These are phyloP conservation scores for Podarcis cretensis DNA, from an alignment of 2,113 vertebrate species.

Conservation along the genomic window DNA sequence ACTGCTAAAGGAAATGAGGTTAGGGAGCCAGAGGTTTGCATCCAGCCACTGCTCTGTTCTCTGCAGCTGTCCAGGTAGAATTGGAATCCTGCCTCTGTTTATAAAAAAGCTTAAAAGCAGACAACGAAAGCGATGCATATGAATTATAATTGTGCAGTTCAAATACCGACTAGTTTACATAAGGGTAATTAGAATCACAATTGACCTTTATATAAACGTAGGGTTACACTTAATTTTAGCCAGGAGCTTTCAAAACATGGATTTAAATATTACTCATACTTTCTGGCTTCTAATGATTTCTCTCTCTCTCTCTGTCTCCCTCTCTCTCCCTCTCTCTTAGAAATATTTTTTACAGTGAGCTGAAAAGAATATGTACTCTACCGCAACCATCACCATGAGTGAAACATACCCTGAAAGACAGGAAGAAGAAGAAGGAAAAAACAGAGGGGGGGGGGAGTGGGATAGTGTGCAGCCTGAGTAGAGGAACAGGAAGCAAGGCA, in stretches of 20 bases:
- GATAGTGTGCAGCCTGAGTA: neutral
- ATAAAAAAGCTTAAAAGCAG: constrained; percentile 28
- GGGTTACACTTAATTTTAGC: constrained; percentile 63
- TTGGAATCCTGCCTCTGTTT: constrained; percentile 42
- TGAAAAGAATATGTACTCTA: constrained; percentile 15
- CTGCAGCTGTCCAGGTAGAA: constrained; percentile 32
- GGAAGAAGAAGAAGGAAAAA: neutral
- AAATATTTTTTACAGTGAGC: constrained; percentile 9
- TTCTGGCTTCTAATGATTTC: constrained; percentile 30
- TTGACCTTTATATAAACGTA: constrained; percentile 59
- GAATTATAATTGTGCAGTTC: constrained; percentile 55
- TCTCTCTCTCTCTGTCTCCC: neutral
- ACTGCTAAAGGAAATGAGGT: constrained; percentile 6
- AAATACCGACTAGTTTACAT: constrained; percentile 62
- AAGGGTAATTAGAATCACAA: constrained; percentile 70
- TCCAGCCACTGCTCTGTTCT: neutral
- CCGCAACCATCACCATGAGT: neutral
- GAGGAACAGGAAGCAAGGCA: neutral
- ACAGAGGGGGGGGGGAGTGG: no score
- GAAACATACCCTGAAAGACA: neutral
- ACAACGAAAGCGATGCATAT: constrained; percentile 41
- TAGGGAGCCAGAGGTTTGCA: constrained; percentile 18
- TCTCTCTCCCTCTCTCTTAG: neutral
- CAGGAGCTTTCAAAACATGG: constrained; percentile 58
- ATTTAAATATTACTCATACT: constrained; percentile 52